Evolutionary conservation across 53 echinoderm and acorn worm genomes (phyloP).

Genomic region (Astropecten irregularis): DNA sequence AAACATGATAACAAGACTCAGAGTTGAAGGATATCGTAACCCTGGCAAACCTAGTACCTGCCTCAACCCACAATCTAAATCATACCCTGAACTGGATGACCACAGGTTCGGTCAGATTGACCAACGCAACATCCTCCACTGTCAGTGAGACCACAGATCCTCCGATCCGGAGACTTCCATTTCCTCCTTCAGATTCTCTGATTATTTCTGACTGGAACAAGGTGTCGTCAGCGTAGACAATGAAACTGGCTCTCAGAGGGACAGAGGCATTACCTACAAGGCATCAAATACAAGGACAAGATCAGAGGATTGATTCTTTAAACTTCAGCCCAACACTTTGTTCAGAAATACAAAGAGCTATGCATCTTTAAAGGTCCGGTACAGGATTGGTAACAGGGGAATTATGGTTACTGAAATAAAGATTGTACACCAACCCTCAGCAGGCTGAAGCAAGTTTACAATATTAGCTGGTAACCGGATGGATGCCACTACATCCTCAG

Average conservation of each 20-base stretch:
- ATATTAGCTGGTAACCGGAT: conserved; percentile 11
- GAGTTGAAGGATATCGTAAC: neutral
- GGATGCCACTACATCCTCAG: too few relatives aligned
- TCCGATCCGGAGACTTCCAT: too few relatives aligned
- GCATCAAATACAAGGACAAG: too few relatives aligned
- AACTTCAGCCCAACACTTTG: too few relatives aligned
- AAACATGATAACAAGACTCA: neutral
- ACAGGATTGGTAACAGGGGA: neutral
- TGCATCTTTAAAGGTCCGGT: too few relatives aligned
- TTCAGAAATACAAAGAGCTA: neutral
- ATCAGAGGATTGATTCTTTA: neutral
- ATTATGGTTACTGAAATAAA: neutral
- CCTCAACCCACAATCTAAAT: too few relatives aligned
- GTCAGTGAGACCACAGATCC: too few relatives aligned
- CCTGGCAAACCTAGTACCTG: conserved; percentile 2
- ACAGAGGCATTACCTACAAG: too few relatives aligned
- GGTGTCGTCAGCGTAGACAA: neutral
- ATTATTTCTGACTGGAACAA: conserved; percentile 2
- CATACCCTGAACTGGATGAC: too few relatives aligned
- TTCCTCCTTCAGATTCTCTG: neutral
- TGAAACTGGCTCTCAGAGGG: too few relatives aligned
- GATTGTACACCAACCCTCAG: neutral
- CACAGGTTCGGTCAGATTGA: too few relatives aligned
- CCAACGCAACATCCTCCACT: too few relatives aligned
- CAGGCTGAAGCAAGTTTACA: neutral